Percentiles rank a stretch among this genome's conserved stretches.
phyloP scores from a whole-genome alignment of 1,140 invertebrate species.

The Anadara kagoshimensis region DNA sequence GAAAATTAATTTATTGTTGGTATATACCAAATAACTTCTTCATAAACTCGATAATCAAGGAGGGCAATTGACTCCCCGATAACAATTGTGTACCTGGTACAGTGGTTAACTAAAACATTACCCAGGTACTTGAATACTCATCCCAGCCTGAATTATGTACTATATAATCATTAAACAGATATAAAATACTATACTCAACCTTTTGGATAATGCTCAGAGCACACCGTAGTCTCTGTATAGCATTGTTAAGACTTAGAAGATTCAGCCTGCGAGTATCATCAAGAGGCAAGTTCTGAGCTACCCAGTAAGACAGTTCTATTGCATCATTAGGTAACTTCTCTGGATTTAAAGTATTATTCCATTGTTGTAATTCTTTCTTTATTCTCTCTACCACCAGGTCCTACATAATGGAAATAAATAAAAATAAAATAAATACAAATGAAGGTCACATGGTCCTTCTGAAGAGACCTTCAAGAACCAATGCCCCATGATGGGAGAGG shows the following conservation, averaged over 20 bases:
- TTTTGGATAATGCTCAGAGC: constrained; percentile 79
- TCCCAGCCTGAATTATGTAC: too few relatives aligned
- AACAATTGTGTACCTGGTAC: too few relatives aligned
- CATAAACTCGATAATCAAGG: too few relatives aligned
- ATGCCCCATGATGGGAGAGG: too few relatives aligned
- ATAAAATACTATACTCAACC: constrained; percentile 68
- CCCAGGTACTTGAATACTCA: too few relatives aligned
- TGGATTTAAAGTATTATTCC: constrained; percentile 67
- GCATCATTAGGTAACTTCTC: constrained; percentile 79
- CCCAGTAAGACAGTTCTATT: constrained; percentile 85
- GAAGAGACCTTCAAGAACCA: too few relatives aligned
- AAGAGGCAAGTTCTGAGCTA: constrained; percentile 83
- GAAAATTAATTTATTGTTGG: too few relatives aligned
- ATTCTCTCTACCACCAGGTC: constrained; percentile 68
- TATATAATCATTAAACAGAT: too few relatives aligned
- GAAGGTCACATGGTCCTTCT: neutral
- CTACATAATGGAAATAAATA: constrained; percentile 47
- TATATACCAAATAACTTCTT: too few relatives aligned
- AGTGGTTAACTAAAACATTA: too few relatives aligned
- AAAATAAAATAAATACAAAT: neutral
- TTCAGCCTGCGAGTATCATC: constrained; percentile 78
- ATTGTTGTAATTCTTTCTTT: constrained; percentile 67
- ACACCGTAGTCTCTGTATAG: constrained; percentile 81
- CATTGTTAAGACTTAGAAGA: constrained; percentile 80
- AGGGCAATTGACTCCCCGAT: too few relatives aligned